phyloP scores from a whole-genome alignment of 2,888 invertebrate genomes.

The Hipparchia sbordonii region DNA sequence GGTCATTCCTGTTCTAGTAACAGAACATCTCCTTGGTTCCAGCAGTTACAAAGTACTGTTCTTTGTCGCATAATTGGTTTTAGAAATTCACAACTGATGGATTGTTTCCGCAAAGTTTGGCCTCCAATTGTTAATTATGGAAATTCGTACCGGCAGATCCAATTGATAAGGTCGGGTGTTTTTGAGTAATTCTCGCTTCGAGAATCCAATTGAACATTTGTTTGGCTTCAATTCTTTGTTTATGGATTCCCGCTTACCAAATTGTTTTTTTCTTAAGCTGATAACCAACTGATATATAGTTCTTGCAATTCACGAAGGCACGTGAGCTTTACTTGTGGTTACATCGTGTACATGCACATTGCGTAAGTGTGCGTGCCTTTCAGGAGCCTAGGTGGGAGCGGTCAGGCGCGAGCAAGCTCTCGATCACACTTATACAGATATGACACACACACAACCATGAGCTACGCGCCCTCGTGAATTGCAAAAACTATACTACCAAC shows the following conservation, averaged over 20 bases:
- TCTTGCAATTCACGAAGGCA: too few relatives aligned
- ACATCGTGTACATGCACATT: too few relatives aligned
- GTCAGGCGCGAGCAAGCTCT: too few relatives aligned
- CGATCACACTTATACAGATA: too few relatives aligned
- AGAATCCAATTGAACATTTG: background rate
- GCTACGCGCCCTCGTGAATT: too few relatives aligned
- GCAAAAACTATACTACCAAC: too few relatives aligned
- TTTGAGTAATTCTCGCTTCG: constrained; percentile 24
- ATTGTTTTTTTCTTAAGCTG: background rate
- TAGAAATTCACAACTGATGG: constrained; percentile 61
- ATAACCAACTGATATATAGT: too few relatives aligned
- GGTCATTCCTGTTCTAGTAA: background rate
- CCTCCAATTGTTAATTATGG: constrained; percentile 73
- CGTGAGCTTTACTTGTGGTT: too few relatives aligned
- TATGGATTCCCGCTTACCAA: background rate
- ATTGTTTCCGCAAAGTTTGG: constrained; percentile 68
- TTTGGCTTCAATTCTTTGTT: background rate
- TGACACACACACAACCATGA: too few relatives aligned
- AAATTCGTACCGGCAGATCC: constrained; percentile 53
- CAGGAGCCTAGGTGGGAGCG: too few relatives aligned
- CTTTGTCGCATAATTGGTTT: constrained; percentile 62
- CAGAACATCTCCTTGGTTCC: background rate
- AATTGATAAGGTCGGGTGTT: constrained; percentile 45
- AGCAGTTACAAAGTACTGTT: constrained; percentile 39
- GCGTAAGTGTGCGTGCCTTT: too few relatives aligned